These are phyloP conservation scores for Sarcophaga caerulescens DNA, from an alignment of 2,888 invertebrate species.

Conservation along the genomic window DNA sequence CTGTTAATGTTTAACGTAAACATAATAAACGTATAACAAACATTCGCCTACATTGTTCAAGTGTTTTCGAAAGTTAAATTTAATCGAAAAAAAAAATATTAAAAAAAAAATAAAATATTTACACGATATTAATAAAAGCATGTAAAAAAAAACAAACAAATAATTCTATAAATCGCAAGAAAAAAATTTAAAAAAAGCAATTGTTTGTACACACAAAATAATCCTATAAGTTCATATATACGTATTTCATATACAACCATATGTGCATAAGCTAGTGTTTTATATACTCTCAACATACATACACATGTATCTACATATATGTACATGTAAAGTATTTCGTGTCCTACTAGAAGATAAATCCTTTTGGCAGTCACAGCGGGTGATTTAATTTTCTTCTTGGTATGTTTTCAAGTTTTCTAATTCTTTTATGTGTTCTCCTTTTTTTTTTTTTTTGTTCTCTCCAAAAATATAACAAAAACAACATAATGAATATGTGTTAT, in stretches of 20 bases:
- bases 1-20: slow-evolving; percentile 6
- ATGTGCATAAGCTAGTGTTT: not conserved
- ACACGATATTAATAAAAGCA: not conserved
- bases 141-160: not conserved
- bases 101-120: not conserved
- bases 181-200: not conserved
- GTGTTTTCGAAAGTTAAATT: not conserved
- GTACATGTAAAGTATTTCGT: slow-evolving; percentile 25
- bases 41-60: slow-evolving; percentile 12
- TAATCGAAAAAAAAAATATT: not conserved
- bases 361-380: slow-evolving; percentile 44
- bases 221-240: not conserved
- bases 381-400: slow-evolving; percentile 48
- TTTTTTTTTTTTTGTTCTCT: not conserved
- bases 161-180: not conserved
- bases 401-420: slow-evolving; percentile 51
- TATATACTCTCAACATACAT: not conserved
- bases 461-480: not conserved
- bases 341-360: slow-evolving; percentile 31
- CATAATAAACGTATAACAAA: not conserved
- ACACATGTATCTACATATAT: not conserved
- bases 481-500: not conserved
- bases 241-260: not conserved
- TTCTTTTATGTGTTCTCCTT: not conserved
- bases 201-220: too few relatives aligned